Evolutionary conservation across 2,113 vertebrate genomes (phyloP), one percentile per base, ranked within the genome.

Genomic region (Tretioscincus oriximinensis): DNA sequence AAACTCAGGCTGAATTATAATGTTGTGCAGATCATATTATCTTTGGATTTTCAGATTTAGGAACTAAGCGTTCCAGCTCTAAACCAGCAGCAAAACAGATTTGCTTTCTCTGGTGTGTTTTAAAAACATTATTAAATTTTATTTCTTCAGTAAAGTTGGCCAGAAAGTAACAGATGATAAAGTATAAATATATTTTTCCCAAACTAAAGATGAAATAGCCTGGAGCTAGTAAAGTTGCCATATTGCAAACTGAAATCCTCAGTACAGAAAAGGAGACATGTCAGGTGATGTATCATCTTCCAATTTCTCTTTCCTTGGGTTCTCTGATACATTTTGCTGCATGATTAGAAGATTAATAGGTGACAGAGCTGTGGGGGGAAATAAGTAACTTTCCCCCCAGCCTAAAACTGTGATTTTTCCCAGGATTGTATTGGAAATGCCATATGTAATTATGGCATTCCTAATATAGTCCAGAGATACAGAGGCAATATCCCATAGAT

Each of bases 61-160:
- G 1, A 41, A 24, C 0, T 0, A 69, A 84, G 60, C 1, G 0
- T 4, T 77, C 21, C 0, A 20, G 0, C 3, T 77, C 24, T 0
- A 20, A 35, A 60, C 78, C 54, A 47, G 10, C 41, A 51, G 60
- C 58, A 0, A 73, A 41, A 45, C 11, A 18, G 29, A 73, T 80
- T 63, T 72, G 22, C 22, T 47, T 12, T 82, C 12, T 41, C 35
- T 41, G 35, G 35, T 12, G 49, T 51, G 9, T 51, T 18, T 58
- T 14, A 58, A 18, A 5, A 58, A 9, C 18, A 14, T 18, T 58
- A 18, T 18, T 58, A 18, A 58, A 58, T 58, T 58, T 18, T 58
- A 58, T 58, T 58, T 58, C 12, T 58, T 58, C 54, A 58, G 54
- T 58, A 18, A 58, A 58, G 14, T 26, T 51, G 1, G 0, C 26